phyloP scores from a whole-genome alignment of 2,113 vertebrate species.

The Paracanthobrama guichenoti region DNA sequence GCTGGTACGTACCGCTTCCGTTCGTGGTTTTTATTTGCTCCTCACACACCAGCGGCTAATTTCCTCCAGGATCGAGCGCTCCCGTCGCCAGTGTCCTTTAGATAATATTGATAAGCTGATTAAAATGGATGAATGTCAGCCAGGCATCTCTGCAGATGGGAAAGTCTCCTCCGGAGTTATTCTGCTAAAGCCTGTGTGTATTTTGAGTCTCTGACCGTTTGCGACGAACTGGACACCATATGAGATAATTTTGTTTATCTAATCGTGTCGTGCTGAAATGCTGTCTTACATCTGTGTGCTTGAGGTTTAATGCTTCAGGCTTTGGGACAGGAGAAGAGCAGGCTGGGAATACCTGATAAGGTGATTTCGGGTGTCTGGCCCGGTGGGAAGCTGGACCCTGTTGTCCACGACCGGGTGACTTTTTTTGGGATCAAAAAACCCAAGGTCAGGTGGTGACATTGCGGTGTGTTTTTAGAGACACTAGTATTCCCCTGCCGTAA shows the following conservation, averaged over 20 bases:
- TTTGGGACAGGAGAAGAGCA: neutral
- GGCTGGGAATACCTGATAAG: neutral
- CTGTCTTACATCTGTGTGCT: neutral
- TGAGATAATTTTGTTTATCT: neutral
- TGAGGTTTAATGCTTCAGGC: neutral
- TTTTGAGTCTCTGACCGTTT: neutral
- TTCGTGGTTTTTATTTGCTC: neutral
- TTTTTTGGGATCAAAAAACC: conserved; percentile 43
- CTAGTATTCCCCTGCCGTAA: neutral
- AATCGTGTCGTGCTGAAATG: neutral
- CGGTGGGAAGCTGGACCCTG: neutral
- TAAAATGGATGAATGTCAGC: conserved; percentile 31
- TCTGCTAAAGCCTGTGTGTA: neutral
- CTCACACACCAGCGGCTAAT: neutral
- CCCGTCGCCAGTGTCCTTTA: neutral
- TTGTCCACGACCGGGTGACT: neutral
- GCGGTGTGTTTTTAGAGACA: conserved; percentile 66
- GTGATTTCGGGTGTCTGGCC: neutral
- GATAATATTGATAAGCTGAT: conserved; percentile 29
- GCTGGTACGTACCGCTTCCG: conserved; percentile 66
- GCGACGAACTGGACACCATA: neutral
- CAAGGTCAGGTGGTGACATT: conserved; percentile 77
- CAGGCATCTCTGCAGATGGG: neutral
- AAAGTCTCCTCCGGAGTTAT: conserved; percentile 5
- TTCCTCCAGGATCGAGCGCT: neutral